These are phyloP conservation scores for Cantharis nigra DNA, from an alignment of 2,888 invertebrate genomes.

Conservation along the genomic window DNA sequence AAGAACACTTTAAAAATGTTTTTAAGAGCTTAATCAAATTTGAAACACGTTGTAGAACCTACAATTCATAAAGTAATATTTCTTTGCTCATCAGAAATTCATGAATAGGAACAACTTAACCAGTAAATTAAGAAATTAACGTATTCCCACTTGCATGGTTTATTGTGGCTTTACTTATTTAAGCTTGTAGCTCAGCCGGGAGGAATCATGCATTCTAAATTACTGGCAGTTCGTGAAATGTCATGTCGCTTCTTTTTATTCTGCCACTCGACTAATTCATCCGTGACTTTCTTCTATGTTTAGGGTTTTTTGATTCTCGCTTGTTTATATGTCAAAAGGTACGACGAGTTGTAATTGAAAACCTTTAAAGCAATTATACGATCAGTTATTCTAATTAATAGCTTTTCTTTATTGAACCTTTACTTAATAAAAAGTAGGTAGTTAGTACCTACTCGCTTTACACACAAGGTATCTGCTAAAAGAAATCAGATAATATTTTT, in stretches of 20 bases:
- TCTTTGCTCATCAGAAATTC: constrained; percentile 53
- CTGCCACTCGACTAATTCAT: constrained; percentile 24
- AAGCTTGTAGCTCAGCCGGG: constrained; percentile 46
- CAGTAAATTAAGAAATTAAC: constrained; percentile 58
- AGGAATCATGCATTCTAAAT: constrained; percentile 55
- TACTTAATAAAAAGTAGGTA: not conserved
- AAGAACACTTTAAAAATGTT: constrained; percentile 27
- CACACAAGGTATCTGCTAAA: not conserved
- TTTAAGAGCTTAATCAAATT: constrained; percentile 51
- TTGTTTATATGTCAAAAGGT: not conserved
- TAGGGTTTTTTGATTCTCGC: not conserved
- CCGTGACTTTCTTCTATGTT: constrained; percentile 24
- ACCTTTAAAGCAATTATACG: constrained; percentile 2
- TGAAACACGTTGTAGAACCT: constrained; percentile 48
- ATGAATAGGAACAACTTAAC: constrained; percentile 54
- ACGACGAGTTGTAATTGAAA: constrained; percentile 8
- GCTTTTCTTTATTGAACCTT: not conserved
- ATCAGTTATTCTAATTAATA: not conserved
- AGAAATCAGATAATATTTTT: not conserved
- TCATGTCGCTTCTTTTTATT: constrained; percentile 43
- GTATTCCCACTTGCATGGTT: constrained; percentile 57
- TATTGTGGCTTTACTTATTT: constrained; percentile 56
- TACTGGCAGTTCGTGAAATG: constrained; percentile 50
- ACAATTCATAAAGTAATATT: constrained; percentile 54
- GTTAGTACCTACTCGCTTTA: not conserved